Percentiles rank a stretch among this genome's conserved stretches.
Evolutionary conservation across 1,140 invertebrate species (phyloP).

Genomic region (Drosophila athabasca): DNA sequence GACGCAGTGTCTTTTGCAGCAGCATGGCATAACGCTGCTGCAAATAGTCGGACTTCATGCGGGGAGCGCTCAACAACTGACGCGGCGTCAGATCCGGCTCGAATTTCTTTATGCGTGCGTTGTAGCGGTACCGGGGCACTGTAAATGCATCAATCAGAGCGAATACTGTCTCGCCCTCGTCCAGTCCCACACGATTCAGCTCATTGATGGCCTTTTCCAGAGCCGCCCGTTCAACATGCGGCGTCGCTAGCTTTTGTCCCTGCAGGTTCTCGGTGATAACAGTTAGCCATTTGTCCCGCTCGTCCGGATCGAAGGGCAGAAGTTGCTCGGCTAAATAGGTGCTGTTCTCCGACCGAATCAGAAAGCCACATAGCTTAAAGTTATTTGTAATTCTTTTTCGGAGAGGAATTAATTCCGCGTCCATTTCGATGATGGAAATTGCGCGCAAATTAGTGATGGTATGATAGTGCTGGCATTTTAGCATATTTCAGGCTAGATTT

Average conservation of each 20-base stretch:
- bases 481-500: no score
- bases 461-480: no score
- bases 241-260: conserved; percentile 88
- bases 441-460: no score
- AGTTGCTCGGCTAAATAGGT: conserved; percentile 84
- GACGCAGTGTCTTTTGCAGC: conserved; percentile 91
- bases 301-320: conserved; percentile 75
- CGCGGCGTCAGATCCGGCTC: conserved; percentile 85
- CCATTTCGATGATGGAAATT: conserved; percentile 43
- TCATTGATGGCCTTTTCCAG: conserved; percentile 90
- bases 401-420: conserved; percentile 60
- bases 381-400: conserved; percentile 71
- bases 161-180: conserved; percentile 91
- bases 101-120: conserved; percentile 92
- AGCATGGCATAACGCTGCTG: conserved; percentile 86
- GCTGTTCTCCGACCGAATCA: conserved; percentile 80
- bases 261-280: conserved; percentile 85
- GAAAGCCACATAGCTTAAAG: conserved; percentile 78
- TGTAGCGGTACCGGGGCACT: conserved; percentile 91
- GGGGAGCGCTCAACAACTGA: conserved; percentile 86
- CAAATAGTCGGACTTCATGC: conserved; percentile 90
- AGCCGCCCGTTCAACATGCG: conserved; percentile 89
- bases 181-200: conserved; percentile 87
- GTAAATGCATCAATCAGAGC: conserved; percentile 92
- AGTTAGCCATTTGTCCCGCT: conserved; percentile 85